Evolutionary conservation across 2,113 vertebrate species (phyloP).

Genomic region (Phyllostomus hastatus): DNA sequence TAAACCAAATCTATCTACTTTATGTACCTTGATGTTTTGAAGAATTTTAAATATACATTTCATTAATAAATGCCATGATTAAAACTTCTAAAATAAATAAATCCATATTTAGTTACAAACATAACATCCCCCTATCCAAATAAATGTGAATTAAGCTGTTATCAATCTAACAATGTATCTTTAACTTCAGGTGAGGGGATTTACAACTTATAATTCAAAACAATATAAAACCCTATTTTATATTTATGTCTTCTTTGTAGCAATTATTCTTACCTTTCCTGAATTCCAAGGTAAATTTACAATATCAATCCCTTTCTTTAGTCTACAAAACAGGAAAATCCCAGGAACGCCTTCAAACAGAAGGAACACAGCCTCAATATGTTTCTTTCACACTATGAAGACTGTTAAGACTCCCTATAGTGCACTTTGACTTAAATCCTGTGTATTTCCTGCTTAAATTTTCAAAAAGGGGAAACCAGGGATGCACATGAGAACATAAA

Average conservation of each 20-base stretch:
- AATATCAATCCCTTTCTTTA: slow-evolving; percentile 66
- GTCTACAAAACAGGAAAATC: slow-evolving; percentile 74
- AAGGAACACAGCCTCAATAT: slow-evolving; percentile 66
- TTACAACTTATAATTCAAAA: background rate
- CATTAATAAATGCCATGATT: background rate
- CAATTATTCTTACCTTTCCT: slow-evolving; percentile 44
- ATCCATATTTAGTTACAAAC: background rate
- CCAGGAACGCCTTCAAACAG: slow-evolving; percentile 63
- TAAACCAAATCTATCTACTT: background rate
- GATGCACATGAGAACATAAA: slow-evolving; percentile 61
- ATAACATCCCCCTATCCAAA: background rate
- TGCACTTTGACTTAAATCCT: slow-evolving; percentile 68
- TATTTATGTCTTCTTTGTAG: background rate
- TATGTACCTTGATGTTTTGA: background rate
- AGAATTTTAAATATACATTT: background rate
- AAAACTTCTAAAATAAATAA: background rate
- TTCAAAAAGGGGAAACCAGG: slow-evolving; percentile 69
- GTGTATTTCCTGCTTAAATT: slow-evolving; percentile 76
- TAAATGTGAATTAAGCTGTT: background rate
- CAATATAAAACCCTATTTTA: background rate
- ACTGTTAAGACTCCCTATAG: slow-evolving; percentile 69
- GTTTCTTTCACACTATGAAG: slow-evolving; percentile 66
- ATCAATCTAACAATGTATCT: background rate
- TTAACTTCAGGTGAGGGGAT: background rate
- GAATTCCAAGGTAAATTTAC: slow-evolving; percentile 63